Conservation (phyloP, 2,888 invertebrate genomes). For the Hemicrepidius hirtus region DNA sequence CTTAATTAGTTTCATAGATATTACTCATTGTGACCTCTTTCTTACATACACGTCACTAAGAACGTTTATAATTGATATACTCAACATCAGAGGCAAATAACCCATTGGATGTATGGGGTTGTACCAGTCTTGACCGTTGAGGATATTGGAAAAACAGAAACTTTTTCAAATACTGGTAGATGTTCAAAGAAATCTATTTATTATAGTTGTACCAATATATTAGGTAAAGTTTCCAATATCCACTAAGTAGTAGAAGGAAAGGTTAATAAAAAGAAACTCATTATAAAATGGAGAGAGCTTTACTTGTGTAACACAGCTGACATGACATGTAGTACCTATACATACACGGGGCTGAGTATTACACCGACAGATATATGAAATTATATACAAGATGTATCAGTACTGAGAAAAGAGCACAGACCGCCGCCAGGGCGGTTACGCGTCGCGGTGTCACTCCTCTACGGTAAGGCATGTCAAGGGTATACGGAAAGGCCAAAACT, state of each 20-base stretch:
- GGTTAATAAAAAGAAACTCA: conserved; percentile 52
- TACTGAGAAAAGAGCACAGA: conserved; percentile 64
- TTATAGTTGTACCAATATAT: no score
- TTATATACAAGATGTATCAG: conserved; percentile 61
- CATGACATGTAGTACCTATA: conserved; percentile 72
- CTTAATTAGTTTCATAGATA: no score
- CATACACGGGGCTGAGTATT: conserved; percentile 72
- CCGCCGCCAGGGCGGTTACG: conserved; percentile 51
- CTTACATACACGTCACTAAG: no score
- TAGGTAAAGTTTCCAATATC: no score
- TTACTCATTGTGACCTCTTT: no score
- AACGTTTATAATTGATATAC: no score
- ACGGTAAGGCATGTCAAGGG: conserved; percentile 70
- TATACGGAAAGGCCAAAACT: conserved; percentile 67
- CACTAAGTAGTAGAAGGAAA: conserved; percentile 12
- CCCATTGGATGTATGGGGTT: no score
- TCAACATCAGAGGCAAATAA: no score
- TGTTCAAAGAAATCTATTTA: not conserved
- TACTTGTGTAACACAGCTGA: conserved; percentile 73
- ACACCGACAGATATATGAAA: conserved; percentile 68
- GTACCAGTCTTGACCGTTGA: no score
- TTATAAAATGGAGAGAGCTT: conserved; percentile 73
- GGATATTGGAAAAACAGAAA: no score
- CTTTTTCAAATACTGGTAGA: no score
- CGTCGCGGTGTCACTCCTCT: conserved; percentile 65